These are phyloP conservation scores for Xiphias gladius DNA, from an alignment of 2,113 vertebrate species.

Conservation along the genomic window DNA sequence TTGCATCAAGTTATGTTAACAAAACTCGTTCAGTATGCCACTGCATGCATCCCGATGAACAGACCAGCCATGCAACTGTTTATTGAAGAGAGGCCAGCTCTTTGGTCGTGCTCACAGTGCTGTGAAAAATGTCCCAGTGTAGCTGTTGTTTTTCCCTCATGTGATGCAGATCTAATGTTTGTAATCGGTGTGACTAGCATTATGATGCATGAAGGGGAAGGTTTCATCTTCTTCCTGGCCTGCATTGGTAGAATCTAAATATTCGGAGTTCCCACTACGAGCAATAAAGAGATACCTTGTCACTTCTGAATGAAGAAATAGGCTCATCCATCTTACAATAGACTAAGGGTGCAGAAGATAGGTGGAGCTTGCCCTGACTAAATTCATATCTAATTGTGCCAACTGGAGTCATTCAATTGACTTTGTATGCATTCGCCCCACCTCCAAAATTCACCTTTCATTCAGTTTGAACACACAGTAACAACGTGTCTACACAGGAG, in stretches of 20 bases:
- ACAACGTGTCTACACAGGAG: no score
- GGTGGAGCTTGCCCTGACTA: no score
- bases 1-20: neutral
- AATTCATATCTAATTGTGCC: no score
- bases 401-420: no score
- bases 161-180: neutral
- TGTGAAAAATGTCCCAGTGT: neutral
- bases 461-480: no score
- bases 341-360: no score
- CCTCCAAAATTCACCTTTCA: no score
- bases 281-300: neutral
- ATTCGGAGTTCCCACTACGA: neutral
- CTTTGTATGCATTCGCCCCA: no score
- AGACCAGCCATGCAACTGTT: neutral
- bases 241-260: neutral
- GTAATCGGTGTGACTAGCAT: neutral
- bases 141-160: neutral
- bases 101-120: neutral
- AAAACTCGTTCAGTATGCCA: constrained; percentile 7
- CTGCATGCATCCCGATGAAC: neutral
- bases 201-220: neutral
- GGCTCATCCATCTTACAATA: no score
- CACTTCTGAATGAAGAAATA: no score
- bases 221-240: neutral
- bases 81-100: constrained; percentile 32